These are phyloP conservation scores for Calephelis perditalis DNA, from an alignment of 2,888 invertebrate genomes.

Conservation along the genomic window DNA sequence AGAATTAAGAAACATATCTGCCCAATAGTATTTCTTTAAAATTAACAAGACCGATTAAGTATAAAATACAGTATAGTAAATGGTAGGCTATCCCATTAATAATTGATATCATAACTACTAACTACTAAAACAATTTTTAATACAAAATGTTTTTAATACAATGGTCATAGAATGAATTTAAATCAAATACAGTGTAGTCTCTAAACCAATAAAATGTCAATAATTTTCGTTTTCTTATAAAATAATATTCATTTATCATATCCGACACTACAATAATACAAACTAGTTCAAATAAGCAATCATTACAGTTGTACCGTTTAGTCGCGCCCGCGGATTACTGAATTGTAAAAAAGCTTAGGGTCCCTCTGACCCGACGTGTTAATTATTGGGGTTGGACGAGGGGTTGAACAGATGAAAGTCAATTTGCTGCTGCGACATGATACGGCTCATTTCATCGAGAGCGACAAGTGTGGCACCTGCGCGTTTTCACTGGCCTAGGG, in stretches of 20 bases:
- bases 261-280: conserved; percentile 38
- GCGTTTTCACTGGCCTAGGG: conserved; percentile 53
- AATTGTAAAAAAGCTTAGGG: conserved; percentile 74
- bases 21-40: too few species aligned
- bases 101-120: too few species aligned
- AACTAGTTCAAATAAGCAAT: conserved; percentile 44
- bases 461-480: conserved; percentile 77
- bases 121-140: too few species aligned
- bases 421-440: conserved; percentile 83
- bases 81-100: too few species aligned
- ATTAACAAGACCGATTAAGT: too few species aligned
- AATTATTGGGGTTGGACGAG: conserved; percentile 75
- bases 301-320: conserved; percentile 54
- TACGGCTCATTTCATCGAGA: conserved; percentile 79
- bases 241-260: conserved; percentile 28
- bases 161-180: too few species aligned
- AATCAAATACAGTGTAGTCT: too few species aligned
- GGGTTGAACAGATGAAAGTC: conserved; percentile 77
- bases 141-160: too few species aligned
- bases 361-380: conserved; percentile 69
- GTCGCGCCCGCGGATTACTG: conserved; percentile 74
- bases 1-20: too few species aligned
- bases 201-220: too few species aligned
- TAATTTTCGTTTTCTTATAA: too few species aligned
- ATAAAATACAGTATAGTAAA: too few species aligned